Evolutionary conservation across 2,113 vertebrate genomes (phyloP).

Genomic region (Syngnathus scovelli): DNA sequence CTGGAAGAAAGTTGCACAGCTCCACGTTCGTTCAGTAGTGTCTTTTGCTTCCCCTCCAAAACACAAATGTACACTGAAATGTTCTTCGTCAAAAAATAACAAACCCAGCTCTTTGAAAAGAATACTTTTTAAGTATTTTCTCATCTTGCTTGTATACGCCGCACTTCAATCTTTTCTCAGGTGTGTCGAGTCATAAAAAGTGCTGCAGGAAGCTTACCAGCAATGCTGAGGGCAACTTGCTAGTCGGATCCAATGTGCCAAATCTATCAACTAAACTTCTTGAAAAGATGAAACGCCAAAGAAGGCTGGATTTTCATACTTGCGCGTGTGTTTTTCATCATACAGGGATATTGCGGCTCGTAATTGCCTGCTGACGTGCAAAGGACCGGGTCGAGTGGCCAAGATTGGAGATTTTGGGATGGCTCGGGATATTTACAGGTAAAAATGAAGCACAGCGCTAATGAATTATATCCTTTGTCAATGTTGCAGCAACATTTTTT

Average conservation of each 20-base stretch:
- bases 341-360: constrained; percentile 94
- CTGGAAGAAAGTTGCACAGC: constrained; percentile 7
- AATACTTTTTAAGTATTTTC: constrained; percentile 26
- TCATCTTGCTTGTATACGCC: constrained; percentile 15
- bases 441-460: constrained; percentile 8
- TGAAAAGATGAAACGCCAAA: constrained; percentile 2
- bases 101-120: constrained; percentile 35
- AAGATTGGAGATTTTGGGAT: constrained; percentile 99
- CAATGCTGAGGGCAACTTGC: constrained; percentile 15
- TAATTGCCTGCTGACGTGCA: constrained; percentile 94
- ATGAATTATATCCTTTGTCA: background rate
- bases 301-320: background rate
- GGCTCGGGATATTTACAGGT: constrained; percentile 99
- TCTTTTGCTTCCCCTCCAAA: constrained; percentile 20
- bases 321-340: constrained; percentile 4
- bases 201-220: constrained; percentile 23
- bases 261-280: background rate
- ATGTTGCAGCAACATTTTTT: background rate
- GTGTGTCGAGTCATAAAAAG: constrained; percentile 39
- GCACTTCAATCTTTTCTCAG: constrained; percentile 28
- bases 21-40: constrained; percentile 18
- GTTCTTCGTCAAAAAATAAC: constrained; percentile 25
- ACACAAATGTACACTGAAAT: constrained; percentile 22
- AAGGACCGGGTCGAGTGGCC: constrained; percentile 85
- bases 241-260: background rate